phyloP scores from a whole-genome alignment of 2,888 invertebrate genomes.

The Nomada ruficornis region DNA sequence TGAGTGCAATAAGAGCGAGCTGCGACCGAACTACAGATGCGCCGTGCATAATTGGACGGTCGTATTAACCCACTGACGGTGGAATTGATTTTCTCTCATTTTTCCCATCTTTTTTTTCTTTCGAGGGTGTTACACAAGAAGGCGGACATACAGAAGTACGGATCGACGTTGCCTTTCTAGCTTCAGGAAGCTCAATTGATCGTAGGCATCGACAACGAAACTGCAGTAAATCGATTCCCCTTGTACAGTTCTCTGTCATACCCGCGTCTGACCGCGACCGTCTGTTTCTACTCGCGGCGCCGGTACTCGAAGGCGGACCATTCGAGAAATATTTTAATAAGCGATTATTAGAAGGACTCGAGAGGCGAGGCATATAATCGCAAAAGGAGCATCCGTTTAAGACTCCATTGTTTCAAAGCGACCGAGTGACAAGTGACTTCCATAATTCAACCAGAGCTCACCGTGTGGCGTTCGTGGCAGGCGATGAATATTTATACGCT shows the following conservation, averaged over 20 bases:
- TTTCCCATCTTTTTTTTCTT: not conserved
- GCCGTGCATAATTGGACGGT: conserved; percentile 20
- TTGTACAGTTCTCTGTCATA: too few relatives aligned
- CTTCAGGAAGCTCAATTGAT: too few relatives aligned
- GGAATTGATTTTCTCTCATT: conserved; percentile 15
- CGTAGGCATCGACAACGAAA: not conserved
- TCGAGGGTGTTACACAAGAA: not conserved
- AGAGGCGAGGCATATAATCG: not conserved
- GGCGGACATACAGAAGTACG: not conserved
- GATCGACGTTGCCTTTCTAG: not conserved
- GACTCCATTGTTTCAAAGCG: not conserved
- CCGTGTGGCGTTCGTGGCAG: not conserved
- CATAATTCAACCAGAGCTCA: not conserved
- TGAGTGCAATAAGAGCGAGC: conserved; percentile 56
- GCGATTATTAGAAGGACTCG: not conserved
- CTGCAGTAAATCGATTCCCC: not conserved
- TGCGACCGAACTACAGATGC: conserved; percentile 35
- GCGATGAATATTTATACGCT: conserved; percentile 41
- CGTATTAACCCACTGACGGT: conserved; percentile 22
- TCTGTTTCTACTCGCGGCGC: not conserved
- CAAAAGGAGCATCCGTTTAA: not conserved
- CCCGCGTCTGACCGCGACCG: not conserved
- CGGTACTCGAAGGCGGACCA: not conserved
- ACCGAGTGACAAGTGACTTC: not conserved
- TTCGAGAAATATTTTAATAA: not conserved